Evolutionary conservation across 2,113 vertebrate genomes (phyloP).

Genomic region (Phalacrocorax brasilianus): DNA sequence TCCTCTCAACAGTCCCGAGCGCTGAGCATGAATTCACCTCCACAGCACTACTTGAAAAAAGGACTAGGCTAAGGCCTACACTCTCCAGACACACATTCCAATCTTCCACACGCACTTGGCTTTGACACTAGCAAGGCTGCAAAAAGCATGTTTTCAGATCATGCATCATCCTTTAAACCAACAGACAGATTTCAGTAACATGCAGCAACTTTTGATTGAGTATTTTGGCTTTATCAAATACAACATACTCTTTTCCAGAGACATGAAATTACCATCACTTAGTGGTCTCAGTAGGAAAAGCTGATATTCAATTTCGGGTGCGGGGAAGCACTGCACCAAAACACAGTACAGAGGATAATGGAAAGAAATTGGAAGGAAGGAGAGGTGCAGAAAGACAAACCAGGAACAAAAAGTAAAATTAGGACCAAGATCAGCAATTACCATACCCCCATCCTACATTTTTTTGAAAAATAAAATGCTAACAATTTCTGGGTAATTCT

Average conservation of each 20-base stretch:
- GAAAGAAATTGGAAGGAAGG: background rate
- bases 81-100: background rate
- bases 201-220: background rate
- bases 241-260: background rate
- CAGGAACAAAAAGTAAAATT: background rate
- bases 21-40: background rate
- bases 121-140: background rate
- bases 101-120: background rate
- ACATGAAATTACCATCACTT: background rate
- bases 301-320: background rate
- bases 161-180: background rate
- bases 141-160: background rate
- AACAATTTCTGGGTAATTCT: background rate
- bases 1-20: background rate
- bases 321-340: background rate
- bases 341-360: background rate
- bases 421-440: background rate
- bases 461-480: background rate
- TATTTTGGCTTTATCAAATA: background rate
- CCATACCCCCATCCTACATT: background rate
- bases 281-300: background rate
- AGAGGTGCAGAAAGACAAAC: background rate
- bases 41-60: background rate
- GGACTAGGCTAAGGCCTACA: background rate
- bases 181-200: background rate